phyloP scores from a whole-genome alignment of 2,888 invertebrate genomes.

The Masnerella sp. region DNA sequence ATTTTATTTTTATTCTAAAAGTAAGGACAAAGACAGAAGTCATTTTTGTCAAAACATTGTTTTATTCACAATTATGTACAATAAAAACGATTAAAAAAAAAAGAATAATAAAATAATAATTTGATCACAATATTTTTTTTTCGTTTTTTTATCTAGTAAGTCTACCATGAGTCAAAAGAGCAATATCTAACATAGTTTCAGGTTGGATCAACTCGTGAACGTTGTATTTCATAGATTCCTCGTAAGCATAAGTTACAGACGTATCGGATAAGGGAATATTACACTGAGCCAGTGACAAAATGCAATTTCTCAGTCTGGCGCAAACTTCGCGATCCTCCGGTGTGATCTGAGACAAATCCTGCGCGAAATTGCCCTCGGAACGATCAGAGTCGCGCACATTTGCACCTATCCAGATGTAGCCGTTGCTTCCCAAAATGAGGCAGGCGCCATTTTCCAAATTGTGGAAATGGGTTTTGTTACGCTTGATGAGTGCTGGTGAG shows the following conservation, averaged over 20 bases:
- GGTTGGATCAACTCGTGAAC: constrained; percentile 89
- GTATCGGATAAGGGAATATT: constrained; percentile 95
- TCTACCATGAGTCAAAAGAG: constrained; percentile 87
- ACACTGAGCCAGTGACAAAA: constrained; percentile 90
- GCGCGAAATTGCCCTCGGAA: constrained; percentile 86
- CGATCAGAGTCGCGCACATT: constrained; percentile 82
- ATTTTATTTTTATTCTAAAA: too few relatives aligned
- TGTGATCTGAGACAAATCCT: constrained; percentile 84
- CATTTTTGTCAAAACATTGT: too few relatives aligned
- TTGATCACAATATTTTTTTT: too few relatives aligned
- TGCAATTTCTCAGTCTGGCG: constrained; percentile 92
- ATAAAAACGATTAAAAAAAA: too few relatives aligned
- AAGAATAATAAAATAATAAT: too few relatives aligned
- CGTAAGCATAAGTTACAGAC: constrained; percentile 93
- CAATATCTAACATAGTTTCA: constrained; percentile 91
- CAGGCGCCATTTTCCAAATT: constrained; percentile 94
- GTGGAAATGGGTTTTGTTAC: constrained; percentile 97
- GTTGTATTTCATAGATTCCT: constrained; percentile 90
- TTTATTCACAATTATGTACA: too few relatives aligned
- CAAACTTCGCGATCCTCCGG: constrained; percentile 90
- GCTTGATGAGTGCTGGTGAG: constrained; percentile 92
- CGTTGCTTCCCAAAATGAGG: constrained; percentile 97
- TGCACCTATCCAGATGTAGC: constrained; percentile 95
- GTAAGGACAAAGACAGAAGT: too few relatives aligned
- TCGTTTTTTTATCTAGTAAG: constrained; percentile 75